Evolutionary conservation across 1,140 invertebrate species (phyloP).

Genomic region (Goniozus legneri): DNA sequence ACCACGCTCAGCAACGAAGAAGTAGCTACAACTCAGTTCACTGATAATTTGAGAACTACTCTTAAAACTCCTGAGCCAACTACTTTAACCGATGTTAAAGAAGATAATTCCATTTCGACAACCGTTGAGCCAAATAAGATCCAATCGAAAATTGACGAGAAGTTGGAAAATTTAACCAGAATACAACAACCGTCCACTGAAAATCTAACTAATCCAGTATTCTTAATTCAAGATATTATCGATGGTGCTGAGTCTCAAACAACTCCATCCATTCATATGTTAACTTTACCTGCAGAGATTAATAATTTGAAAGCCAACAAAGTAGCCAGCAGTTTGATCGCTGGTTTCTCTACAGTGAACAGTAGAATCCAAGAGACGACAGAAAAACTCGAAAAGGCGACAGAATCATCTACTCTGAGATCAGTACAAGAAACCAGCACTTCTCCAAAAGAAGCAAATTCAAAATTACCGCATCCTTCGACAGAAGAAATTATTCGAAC

Average conservation of each 20-base stretch:
- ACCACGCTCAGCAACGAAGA: no score
- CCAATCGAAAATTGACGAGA: no score
- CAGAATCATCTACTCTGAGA: constrained; percentile 1
- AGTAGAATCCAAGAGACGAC: no score
- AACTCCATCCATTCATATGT: constrained; percentile 16
- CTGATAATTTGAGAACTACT: background rate
- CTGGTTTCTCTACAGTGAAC: constrained; percentile 33
- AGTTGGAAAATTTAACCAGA: no score
- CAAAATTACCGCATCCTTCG: background rate
- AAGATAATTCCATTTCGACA: no score
- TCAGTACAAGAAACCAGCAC: constrained; percentile 7
- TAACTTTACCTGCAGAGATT: constrained; percentile 25
- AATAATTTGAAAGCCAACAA: constrained; percentile 22
- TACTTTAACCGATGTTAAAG: no score
- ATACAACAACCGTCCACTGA: no score
- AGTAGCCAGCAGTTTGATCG: constrained; percentile 42
- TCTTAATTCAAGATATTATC: constrained; percentile 38
- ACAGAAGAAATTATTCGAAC: constrained; percentile 4
- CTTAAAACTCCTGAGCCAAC: background rate
- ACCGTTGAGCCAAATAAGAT: no score
- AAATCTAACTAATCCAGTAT: constrained; percentile 34
- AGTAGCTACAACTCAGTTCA: background rate
- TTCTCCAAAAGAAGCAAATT: no score
- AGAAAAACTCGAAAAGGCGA: background rate
- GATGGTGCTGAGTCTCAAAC: constrained; percentile 16